Percentiles rank a stretch among this genome's conserved stretches.
Evolutionary conservation across 2,113 vertebrate species (phyloP).

Genomic region (Thamnaconus septentrionalis): DNA sequence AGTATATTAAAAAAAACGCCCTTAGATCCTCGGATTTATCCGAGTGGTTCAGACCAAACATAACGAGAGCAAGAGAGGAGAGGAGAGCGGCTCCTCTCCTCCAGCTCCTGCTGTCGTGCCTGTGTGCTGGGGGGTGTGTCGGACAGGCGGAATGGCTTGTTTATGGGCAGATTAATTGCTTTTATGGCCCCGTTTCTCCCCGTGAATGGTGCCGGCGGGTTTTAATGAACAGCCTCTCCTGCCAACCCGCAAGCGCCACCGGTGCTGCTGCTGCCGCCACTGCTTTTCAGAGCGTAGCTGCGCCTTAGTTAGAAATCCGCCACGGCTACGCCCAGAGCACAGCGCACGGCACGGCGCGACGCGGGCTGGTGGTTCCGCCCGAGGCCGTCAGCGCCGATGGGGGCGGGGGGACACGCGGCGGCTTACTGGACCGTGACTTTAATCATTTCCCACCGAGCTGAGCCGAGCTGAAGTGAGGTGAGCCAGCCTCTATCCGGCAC

Average conservation of each 20-base stretch:
- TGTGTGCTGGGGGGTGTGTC: conserved; percentile 51
- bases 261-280: conserved; percentile 53
- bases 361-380: conserved; percentile 56
- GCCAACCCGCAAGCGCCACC: conserved; percentile 32
- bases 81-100: conserved; percentile 18
- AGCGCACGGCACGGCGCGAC: conserved; percentile 39
- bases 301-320: conserved; percentile 45
- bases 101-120: conserved; percentile 44
- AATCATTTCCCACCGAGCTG: conserved; percentile 67
- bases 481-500: conserved; percentile 31
- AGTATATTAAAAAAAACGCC: conserved; percentile 25
- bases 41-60: conserved; percentile 42
- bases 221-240: conserved; percentile 68
- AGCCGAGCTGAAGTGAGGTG: conserved; percentile 50
- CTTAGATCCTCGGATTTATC: conserved; percentile 49
- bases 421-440: conserved; percentile 69
- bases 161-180: conserved; percentile 73
- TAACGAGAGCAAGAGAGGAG: conserved; percentile 51
- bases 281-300: conserved; percentile 61
- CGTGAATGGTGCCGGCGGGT: conserved; percentile 53
- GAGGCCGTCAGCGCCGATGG: conserved; percentile 43
- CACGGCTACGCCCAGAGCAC: neutral
- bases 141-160: conserved; percentile 68
- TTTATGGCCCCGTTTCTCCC: conserved; percentile 68
- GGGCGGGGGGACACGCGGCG: conserved; percentile 22